Evolutionary conservation across 2,888 invertebrate genomes (phyloP).

Genomic region (Aphidius colemani): DNA sequence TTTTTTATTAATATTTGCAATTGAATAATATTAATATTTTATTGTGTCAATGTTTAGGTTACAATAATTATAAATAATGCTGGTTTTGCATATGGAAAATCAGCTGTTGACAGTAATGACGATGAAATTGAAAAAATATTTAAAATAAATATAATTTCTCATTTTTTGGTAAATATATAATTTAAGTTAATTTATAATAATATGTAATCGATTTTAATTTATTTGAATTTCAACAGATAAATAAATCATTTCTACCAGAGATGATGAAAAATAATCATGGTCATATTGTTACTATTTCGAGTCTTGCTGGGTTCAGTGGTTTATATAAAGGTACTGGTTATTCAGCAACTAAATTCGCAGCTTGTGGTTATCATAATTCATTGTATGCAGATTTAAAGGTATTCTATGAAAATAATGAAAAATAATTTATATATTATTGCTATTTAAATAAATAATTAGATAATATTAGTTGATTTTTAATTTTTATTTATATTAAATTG

Average conservation of each 20-base stretch:
- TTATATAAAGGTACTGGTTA: conserved; percentile 90
- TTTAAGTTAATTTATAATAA: conserved; percentile 48
- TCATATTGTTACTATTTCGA: conserved; percentile 92
- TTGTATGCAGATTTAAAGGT: conserved; percentile 72
- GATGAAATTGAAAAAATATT: conserved; percentile 84
- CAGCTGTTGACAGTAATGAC: conserved; percentile 82
- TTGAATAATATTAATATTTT: no score
- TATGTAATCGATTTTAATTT: neutral
- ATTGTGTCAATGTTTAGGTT: conserved; percentile 38
- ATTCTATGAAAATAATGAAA: no score
- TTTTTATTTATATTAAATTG: conserved; percentile 34
- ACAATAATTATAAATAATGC: conserved; percentile 86
- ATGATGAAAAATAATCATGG: conserved; percentile 87
- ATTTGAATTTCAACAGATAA: conserved; percentile 67
- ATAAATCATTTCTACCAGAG: conserved; percentile 85
- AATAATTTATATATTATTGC: no score
- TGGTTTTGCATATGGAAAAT: conserved; percentile 86
- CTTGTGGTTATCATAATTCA: conserved; percentile 91
- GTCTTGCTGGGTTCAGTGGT: conserved; percentile 84
- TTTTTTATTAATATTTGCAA: no score
- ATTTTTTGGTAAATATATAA: conserved; percentile 77
- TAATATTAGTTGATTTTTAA: no score
- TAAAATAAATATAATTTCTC: conserved; percentile 87
- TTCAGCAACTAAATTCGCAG: conserved; percentile 93
- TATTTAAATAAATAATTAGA: no score